Evolutionary conservation across 2,113 vertebrate species (phyloP), one percentile per base, ranked within the genome.

Genomic region (Chlorodrepanis virens): DNA sequence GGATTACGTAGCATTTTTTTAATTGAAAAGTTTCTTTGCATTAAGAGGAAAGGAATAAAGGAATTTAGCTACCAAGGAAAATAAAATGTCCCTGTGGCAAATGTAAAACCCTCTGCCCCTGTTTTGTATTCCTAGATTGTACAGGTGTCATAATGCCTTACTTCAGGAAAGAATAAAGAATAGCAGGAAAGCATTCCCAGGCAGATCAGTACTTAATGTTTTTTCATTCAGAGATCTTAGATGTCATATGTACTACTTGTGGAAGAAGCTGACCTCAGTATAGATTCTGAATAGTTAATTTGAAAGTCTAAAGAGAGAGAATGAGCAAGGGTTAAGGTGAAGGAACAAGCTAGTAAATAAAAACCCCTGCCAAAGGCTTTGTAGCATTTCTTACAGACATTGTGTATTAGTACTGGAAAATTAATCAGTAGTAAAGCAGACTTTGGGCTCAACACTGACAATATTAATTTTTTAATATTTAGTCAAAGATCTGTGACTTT

Each of bases 401-500:
- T 60, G 13, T 44, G 2, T 82, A 19, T 74, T 84, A 49, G 33
- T 35, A 45, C 40, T 91, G n/a, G 72, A 87, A 81, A 93, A 75
- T 39, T 5, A 85, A 84, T 25, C 24, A 12, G 7, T 64, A 80
- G 42, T 59, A 53, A 83, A 72, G 52, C 47, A 70, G 31, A 50
- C 54, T 80, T 69, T 37, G 74, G 85, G 31, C 53, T 91, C 84
- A 77, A 84, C 69, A n/a, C 39, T 87, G 68, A 72, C 60, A 77
- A 18, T 89, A 78, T 49, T 83, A 0, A 28, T 78, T 92, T 93
- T 82, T 88, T 86, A 90, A 84, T 80, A 69, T 77, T 86, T 44
- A 37, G 20, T 80, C 68, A 61, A 89, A 97, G 91, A 90, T 87
- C 64, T 96, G 77, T 97, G 90, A 93, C 92, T 97, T 97, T 93